Evolutionary conservation across 2,888 invertebrate species (phyloP), one percentile per base, ranked within the genome.

Genomic region (Macroteleia sp.): DNA sequence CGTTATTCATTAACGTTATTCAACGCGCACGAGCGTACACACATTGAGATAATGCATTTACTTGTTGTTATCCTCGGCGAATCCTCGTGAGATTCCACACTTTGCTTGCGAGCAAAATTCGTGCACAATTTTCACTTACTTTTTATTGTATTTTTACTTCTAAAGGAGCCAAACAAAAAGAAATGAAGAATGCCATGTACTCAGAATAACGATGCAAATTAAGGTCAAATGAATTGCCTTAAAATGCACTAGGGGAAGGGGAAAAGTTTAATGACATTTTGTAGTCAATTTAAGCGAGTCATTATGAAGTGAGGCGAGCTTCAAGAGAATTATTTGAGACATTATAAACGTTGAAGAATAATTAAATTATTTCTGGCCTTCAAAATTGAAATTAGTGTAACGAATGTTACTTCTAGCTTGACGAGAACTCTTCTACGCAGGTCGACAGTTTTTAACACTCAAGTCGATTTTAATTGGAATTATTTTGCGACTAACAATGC

Each of bases 401-500:
- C 59, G 71, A 71, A 62, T 71, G 56, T 62, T 39, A 71, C 48
- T n/a, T n/a, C n/a, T n/a, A n/a, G n/a, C n/a, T n/a, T n/a, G n/a
- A n/a, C n/a, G n/a, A n/a, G n/a, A n/a, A n/a, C n/a, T n/a, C n/a
- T n/a, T n/a, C n/a, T n/a, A n/a, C n/a, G n/a, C n/a, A n/a, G n/a
- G n/a, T n/a, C n/a, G 48, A 48, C 71, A 41, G 34, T 36, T 52
- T 46, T 28, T n/a, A n/a, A n/a, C n/a, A n/a, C n/a, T n/a, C n/a
- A n/a, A n/a, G n/a, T n/a, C n/a, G 10, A 30, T 30, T 30, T 30
- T 8, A 30, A 30, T n/a, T n/a, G n/a, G n/a, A n/a, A n/a, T n/a
- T n/a, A n/a, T n/a, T n/a, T n/a, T n/a, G n/a, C n/a, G n/a, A n/a
- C n/a, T n/a, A n/a, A n/a, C n/a, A n/a, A n/a, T n/a, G n/a, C n/a